Base-by-base conservation (phyloP, 2,888 invertebrate genomes). In the Melanchra persicariae region DNA sequence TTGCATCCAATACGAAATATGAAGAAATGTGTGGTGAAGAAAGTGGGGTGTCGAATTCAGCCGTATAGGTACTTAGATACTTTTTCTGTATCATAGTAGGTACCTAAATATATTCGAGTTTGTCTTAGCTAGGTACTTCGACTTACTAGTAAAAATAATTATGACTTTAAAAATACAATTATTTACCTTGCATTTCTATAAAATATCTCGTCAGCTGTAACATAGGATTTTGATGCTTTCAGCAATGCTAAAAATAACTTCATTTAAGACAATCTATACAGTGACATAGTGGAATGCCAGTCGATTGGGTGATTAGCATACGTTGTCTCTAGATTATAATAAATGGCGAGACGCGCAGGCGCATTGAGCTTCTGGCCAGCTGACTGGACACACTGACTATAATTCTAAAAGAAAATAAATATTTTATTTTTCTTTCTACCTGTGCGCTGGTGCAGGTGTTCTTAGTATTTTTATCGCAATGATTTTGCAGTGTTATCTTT, bases 241-340 rank as follows among this genome's bases (percentile, higher is more conserved):
- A 37, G 22, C 24, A 19, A 49, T 30, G n/a, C 30, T 75, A 51
- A 60, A 64, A 40, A 51, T 64, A 51, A 47, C 51, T 64, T n/a
- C 0, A 49, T 43, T 52, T 70, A 52, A 59, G 22, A 52, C 59
- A 77, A 57, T 77, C 8, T 8, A 30, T 43, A 22, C 22, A 9
- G n/a, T 52, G 8, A 12, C 37, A 51, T 47, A 60, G 30, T 43
- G 34, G 45, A 49, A 52, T 45, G 37, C 49, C 62, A 63, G 45
- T 51, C 69, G n/a, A 78, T 67, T 49, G 52, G 12, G 15, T 60
- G 64, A 79, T 77, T 74, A 64, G 57, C 79, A 77, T 79, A 69
- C 79, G 74, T 61, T 69, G 69, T 81, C 52, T 81, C 52, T 67
- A 51, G 66, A 71, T 76, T 70, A 66, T 71, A 76, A 76, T 80